These are phyloP conservation scores for Tenthredo amoena DNA, from an alignment of 2,888 invertebrate genomes.

Conservation along the genomic window DNA sequence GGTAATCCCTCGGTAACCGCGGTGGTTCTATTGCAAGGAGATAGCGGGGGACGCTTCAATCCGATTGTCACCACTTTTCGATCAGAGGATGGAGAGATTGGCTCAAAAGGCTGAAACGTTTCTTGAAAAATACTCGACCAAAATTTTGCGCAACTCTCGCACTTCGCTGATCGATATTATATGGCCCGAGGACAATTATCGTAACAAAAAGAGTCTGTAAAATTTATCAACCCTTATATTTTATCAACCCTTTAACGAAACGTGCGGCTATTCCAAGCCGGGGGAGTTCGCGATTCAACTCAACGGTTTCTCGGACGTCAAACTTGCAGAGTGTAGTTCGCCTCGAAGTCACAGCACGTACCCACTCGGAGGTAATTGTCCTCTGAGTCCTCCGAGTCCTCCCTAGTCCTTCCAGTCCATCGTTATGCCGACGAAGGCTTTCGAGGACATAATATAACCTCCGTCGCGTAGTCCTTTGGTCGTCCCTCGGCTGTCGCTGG, in stretches of 20 bases:
- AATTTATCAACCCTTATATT: not conserved
- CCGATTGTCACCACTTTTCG: slow-evolving; percentile 30
- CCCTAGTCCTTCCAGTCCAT: slow-evolving; percentile 45
- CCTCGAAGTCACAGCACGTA: slow-evolving; percentile 47
- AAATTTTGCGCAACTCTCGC: not conserved
- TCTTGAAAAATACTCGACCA: not conserved
- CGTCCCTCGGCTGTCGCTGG: slow-evolving; percentile 38
- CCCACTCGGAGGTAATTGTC: slow-evolving; percentile 50
- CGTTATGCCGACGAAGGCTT: slow-evolving; percentile 48
- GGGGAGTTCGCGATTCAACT: not conserved
- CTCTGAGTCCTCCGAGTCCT: slow-evolving; percentile 41
- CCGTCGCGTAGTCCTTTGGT: slow-evolving; percentile 37
- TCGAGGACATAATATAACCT: slow-evolving; percentile 48
- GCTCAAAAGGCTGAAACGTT: not conserved
- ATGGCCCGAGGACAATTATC: not conserved
- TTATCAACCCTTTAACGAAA: not conserved
- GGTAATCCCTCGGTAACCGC: slow-evolving; percentile 68
- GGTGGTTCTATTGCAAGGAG: slow-evolving; percentile 62
- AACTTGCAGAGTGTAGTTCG: slow-evolving; percentile 30
- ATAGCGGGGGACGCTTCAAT: slow-evolving; percentile 21
- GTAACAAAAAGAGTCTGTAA: not conserved
- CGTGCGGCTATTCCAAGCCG: not conserved
- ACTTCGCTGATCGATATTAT: not conserved
- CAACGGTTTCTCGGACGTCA: slow-evolving; percentile 28
- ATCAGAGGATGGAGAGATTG: not conserved